Base-by-base conservation (phyloP, 2,888 invertebrate genomes). In the Allophyes oxyacanthae region DNA sequence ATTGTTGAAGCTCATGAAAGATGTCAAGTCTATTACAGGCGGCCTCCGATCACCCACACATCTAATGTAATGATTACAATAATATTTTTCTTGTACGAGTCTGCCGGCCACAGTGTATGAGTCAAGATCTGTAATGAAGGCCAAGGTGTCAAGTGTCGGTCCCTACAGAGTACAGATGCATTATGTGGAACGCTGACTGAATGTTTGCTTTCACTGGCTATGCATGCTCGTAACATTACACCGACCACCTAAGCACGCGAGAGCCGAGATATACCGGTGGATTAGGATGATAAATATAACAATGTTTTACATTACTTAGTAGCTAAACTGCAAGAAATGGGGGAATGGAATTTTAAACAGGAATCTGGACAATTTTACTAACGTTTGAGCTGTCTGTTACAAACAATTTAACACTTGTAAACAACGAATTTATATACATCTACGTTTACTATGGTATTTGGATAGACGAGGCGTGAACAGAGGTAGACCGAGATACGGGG, bases 181-280 rank as follows among this genome's bases (percentile, higher is more conserved):
- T 87, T 86, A 88, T 87, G 85, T 87, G 87, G 84, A 88, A 88
- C 90, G 89, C 82, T 83, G 84, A 84, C 82, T 77, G 82, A 81
- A 79, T 84, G 88, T 91, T 88, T 88, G 92, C 92, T 93, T 92
- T 92, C 92, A 87, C 91, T 88, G 81, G 64, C 80, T 76, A 81
- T 87, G 85, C 87, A 89, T 84, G 85, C 83, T 82, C 79, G 92
- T 87, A 90, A 92, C 85, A 81, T 81, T 84, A 92, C 87, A 89
- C 90, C 86, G 83, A 84, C 85, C 78, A 71, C 65, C 72, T 69
- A 67, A 75, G 75, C 20, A 20, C 20, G 20, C 63, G 71, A 68
- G 71, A 77, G 67, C 62, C 55, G 70, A 82, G 83, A 83, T 82
- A 57, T 40, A 45, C 49, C 25, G 13, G 50, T 33, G 62, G 58